Evolutionary conservation across 2,113 vertebrate species (phyloP).

Genomic region (Percopsis transmontana): DNA sequence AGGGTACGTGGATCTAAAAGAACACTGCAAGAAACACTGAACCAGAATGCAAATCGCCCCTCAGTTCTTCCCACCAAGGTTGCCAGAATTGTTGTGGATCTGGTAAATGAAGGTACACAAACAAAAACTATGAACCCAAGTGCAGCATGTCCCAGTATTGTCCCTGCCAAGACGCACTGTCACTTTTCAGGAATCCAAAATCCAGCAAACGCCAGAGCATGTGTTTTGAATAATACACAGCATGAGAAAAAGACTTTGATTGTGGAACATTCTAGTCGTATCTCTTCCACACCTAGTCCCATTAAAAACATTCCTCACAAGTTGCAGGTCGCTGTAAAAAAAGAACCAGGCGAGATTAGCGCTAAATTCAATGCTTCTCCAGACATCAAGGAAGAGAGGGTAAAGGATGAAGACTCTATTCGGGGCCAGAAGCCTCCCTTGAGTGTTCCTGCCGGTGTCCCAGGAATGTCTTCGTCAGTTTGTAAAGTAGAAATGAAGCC

Average conservation of each 20-base stretch:
- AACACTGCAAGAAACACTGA: constrained; percentile 39
- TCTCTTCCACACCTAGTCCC: constrained; percentile 18
- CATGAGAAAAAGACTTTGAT: constrained; percentile 40
- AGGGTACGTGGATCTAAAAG: constrained; percentile 52
- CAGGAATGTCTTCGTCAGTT: constrained; percentile 24
- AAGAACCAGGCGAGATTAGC: constrained; percentile 35
- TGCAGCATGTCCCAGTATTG: not conserved
- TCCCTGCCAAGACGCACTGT: constrained; percentile 11
- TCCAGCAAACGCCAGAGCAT: constrained; percentile 13
- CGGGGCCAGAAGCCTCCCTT: constrained; percentile 17
- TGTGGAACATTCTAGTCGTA: constrained; percentile 20
- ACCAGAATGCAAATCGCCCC: constrained; percentile 42
- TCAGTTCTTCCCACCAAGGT: constrained; percentile 46
- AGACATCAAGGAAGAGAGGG: constrained; percentile 30
- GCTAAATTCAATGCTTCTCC: constrained; percentile 22
- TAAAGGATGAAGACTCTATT: not conserved
- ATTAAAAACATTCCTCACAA: constrained; percentile 25
- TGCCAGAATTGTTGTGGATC: constrained; percentile 34
- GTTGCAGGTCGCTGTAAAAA: constrained; percentile 39
- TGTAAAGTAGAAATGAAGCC: constrained; percentile 29
- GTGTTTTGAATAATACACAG: constrained; percentile 29
- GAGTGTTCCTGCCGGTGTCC: constrained; percentile 13
- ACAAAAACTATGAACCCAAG: constrained; percentile 12
- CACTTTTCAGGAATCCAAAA: constrained; percentile 16
- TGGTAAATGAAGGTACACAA: constrained; percentile 33